phyloP scores from a whole-genome alignment of 2,113 vertebrate genomes.

The Proteles cristata region DNA sequence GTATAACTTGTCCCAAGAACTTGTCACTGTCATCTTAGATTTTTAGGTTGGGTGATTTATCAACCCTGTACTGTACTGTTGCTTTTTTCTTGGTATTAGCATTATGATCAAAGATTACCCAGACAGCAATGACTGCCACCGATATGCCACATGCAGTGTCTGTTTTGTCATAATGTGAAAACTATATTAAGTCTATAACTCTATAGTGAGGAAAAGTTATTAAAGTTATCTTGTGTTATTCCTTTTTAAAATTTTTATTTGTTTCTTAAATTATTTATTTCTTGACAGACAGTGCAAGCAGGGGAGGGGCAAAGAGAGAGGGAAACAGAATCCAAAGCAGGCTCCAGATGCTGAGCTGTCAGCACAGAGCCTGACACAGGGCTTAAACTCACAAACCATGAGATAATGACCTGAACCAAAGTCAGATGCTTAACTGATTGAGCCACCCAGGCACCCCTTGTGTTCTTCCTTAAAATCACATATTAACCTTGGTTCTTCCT shows the following conservation, averaged over 20 bases:
- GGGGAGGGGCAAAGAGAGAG: no score
- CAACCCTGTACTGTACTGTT: rapidly evolving
- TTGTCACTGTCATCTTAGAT: constrained; percentile 85
- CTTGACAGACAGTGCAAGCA: no score
- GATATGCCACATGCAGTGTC: constrained; percentile 88
- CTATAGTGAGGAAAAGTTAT: constrained; percentile 89
- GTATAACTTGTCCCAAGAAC: constrained; percentile 92
- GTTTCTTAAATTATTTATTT: no score
- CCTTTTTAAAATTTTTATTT: background rate
- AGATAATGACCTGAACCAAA: no score
- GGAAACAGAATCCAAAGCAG: no score
- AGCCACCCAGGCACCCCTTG: no score
- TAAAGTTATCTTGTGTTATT: constrained; percentile 83
- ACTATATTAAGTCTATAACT: constrained; percentile 92
- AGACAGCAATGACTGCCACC: constrained; percentile 92
- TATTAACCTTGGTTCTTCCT: constrained; percentile 87
- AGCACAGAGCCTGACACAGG: no score
- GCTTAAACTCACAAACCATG: no score
- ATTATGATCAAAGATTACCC: constrained; percentile 84
- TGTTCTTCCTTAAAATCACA: constrained; percentile 86
- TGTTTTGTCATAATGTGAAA: constrained; percentile 93
- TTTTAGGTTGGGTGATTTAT: background rate
- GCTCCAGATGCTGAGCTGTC: no score
- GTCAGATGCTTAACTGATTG: no score
- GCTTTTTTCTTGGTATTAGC: background rate